Evolutionary conservation across 1,140 invertebrate species (phyloP).

Genomic region (Euura lappo): DNA sequence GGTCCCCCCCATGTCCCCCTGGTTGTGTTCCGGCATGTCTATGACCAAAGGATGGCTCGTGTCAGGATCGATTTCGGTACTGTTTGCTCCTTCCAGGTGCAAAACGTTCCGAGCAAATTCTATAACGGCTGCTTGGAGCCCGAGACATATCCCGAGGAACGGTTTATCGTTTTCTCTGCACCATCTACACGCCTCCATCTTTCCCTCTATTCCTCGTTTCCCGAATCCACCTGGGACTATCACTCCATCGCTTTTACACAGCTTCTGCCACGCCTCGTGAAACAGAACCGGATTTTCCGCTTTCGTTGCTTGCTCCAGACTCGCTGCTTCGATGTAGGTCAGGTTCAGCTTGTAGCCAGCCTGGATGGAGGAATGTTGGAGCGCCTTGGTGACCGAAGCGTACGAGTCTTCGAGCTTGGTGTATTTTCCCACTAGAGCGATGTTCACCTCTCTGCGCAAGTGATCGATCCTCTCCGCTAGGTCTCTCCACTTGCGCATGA

Average conservation of each 20-base stretch:
- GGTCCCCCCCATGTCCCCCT: conserved; percentile 92
- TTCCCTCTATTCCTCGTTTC: conserved; percentile 93
- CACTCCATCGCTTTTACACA: conserved; percentile 91
- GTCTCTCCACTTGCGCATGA: conserved; percentile 90
- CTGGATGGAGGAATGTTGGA: conserved; percentile 90
- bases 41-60: conserved; percentile 86
- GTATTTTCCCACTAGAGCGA: conserved; percentile 99
- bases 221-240: conserved; percentile 98
- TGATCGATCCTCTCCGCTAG: conserved; percentile 86
- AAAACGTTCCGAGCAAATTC: conserved; percentile 93
- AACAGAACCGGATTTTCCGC: conserved; percentile 81
- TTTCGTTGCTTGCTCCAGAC: conserved; percentile 81
- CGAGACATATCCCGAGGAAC: conserved; percentile 95
- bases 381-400: conserved; percentile 93
- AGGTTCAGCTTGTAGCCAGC: conserved; percentile 85
- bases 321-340: conserved; percentile 88
- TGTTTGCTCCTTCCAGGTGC: conserved; percentile 79
- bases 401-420: conserved; percentile 96
- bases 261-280: conserved; percentile 91
- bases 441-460: conserved; percentile 81
- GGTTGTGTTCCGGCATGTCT: conserved; percentile 98
- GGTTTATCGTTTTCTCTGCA: conserved; percentile 90
- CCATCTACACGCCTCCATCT: conserved; percentile 93
- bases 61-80: conserved; percentile 82
- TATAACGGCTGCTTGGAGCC: conserved; percentile 95